Evolutionary conservation across 1,140 invertebrate genomes (phyloP).

Genomic region (Drosophila willistoni): DNA sequence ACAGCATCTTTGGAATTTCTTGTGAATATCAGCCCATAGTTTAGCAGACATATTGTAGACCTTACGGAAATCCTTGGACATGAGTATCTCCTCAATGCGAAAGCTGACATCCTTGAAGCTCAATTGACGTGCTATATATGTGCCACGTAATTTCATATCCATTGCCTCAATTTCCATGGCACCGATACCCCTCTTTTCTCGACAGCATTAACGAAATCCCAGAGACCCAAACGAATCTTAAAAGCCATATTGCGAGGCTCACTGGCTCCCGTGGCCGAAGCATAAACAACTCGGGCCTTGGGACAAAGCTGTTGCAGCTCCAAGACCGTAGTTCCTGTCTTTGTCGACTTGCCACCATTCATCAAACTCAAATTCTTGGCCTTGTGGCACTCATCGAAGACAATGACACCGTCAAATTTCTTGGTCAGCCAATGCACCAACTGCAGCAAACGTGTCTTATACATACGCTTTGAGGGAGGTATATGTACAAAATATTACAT

Average conservation of each 20-base stretch:
- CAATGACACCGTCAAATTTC: conserved; percentile 96
- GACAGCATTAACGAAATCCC: conserved; percentile 99
- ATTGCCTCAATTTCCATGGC: conserved; percentile 99
- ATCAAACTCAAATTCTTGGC: conserved; percentile 98
- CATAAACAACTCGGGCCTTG: conserved; percentile 97
- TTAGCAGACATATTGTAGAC: conserved; percentile 97
- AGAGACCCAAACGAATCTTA: conserved; percentile 99
- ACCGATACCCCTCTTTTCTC: conserved; percentile 98
- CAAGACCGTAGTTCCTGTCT: conserved; percentile 94
- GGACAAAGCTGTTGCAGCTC: conserved; percentile 96
- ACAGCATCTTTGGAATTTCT: conserved; percentile 96
- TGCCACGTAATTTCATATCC: conserved; percentile 99
- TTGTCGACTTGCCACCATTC: conserved; percentile 95
- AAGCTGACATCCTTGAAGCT: conserved; percentile 98
- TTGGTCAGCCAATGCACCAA: conserved; percentile 97
- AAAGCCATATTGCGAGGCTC: conserved; percentile 99
- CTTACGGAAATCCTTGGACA: conserved; percentile 92
- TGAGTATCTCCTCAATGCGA: conserved; percentile 97
- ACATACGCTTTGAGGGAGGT: conserved; percentile 95
- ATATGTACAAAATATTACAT: conserved; percentile 99
- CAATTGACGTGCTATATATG: conserved; percentile 99
- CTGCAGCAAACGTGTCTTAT: conserved; percentile 96
- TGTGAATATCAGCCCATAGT: conserved; percentile 96
- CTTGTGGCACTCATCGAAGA: conserved; percentile 99
- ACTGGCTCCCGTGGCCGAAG: conserved; percentile 98